Evolutionary conservation across 2,888 invertebrate species (phyloP), one percentile per base, ranked within the genome.

Genomic region (Amphipoea lucens): DNA sequence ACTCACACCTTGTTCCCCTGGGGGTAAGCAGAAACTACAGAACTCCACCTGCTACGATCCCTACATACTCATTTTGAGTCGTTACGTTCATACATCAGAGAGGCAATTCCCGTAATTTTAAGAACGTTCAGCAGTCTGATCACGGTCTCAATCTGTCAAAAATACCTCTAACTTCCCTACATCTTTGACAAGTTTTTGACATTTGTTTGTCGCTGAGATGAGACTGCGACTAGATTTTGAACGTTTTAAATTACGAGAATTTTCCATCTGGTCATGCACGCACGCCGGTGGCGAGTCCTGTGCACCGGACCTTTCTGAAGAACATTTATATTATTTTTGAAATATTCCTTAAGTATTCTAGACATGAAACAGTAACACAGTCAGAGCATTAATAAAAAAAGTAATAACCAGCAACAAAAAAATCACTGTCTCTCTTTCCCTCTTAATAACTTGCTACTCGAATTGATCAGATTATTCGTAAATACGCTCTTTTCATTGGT

Each of bases 381-480:
- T 79, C 42, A 54, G 11, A 74, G n/a, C 40, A 20, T 42, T 74
- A 36, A 62, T 40, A 74, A 62, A 67, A 67, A 68, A 68, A 62
- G 51, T 79, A 45, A 54, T 40, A 54, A 62, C 60, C 36, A 62
- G 51, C n/a, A 54, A 68, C 74, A 62, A 79, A 67, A 45, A 67
- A 7, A 60, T 62, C 20, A 51, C 20, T 67, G 29, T 29, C 29
- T 29, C 20, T 67, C 20, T 17, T 11, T 42, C 4, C 40, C 23
- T 60, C 12, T 29, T 6, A 77, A 36, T 20, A 67, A 51, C 29
- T 17, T 29, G 17, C 12, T 60, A n/a, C 14, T 51, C 14, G 2
- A 75, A 29, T 67, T 67, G 57, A 76, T 60, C 29, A 36, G 11
- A 79, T 70, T 77, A 77, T 63, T 70, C 54, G 45, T 45, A 63